Evolutionary conservation across 1,140 invertebrate genomes (phyloP).

Genomic region (Tetramorium simillimum): DNA sequence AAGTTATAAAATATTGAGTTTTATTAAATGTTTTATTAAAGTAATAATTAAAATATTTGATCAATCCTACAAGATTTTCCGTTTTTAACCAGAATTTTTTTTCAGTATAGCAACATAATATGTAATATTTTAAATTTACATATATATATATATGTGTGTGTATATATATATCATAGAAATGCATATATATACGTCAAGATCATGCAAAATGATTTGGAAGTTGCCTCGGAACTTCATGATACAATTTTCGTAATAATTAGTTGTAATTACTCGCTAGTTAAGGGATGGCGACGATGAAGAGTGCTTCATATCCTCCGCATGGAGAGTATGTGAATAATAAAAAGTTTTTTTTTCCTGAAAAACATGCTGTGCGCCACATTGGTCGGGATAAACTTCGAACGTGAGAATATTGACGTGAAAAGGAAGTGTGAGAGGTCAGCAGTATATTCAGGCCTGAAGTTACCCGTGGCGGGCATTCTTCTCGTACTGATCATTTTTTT

Average conservation of each 20-base stretch:
- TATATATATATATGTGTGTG: too few relatives aligned
- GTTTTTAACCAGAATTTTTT: too few relatives aligned
- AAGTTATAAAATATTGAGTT: too few relatives aligned
- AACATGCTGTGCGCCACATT: conserved; percentile 23
- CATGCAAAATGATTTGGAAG: not conserved
- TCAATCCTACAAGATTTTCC: too few relatives aligned
- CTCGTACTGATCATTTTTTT: conserved; percentile 59
- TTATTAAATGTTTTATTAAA: too few relatives aligned
- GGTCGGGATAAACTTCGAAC: conserved; percentile 60
- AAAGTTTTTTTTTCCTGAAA: conserved; percentile 59
- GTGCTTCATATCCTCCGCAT: not conserved
- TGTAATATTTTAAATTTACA: too few relatives aligned
- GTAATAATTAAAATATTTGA: too few relatives aligned
- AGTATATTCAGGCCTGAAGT: conserved; percentile 63
- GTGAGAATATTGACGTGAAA: conserved; percentile 44
- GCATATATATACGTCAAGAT: too few relatives aligned
- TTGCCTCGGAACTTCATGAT: not conserved
- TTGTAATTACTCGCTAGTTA: conserved; percentile 7
- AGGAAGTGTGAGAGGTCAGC: conserved; percentile 38
- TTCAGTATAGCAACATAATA: too few relatives aligned
- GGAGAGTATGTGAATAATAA: conserved; percentile 61
- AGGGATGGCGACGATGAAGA: not conserved
- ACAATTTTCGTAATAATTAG: conserved; percentile 25
- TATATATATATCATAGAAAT: too few relatives aligned
- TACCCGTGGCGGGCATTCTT: conserved; percentile 65